Base-by-base conservation (phyloP, 2,113 vertebrate genomes). In the Eolophus roseicapilla region DNA sequence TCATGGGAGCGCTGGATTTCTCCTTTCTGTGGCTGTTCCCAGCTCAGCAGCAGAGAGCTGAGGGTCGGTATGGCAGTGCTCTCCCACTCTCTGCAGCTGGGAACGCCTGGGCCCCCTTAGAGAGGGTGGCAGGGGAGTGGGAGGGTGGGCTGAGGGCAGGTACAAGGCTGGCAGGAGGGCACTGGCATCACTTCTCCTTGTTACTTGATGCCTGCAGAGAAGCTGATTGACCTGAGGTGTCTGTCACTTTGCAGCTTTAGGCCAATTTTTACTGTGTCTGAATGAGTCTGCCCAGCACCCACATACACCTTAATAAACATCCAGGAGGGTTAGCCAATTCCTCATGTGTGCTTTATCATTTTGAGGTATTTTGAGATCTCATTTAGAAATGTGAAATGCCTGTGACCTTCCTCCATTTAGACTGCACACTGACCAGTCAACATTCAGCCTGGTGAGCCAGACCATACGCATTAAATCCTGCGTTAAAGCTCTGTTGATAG, bases 21-120 rank as follows among this genome's bases (percentile, higher is more conserved):
- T 62, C 15, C 81, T 75, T 90, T 78, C 67, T 5, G 1, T 43
- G 60, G 43, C 39, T 8, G 3, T 60, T 62, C 29, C 50, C 2
- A 1, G 31, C 33, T 25, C 7, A 1, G 31, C 29, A 53, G 47
- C 2, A 1, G 13, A 35, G 82, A 44, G 27, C 7, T 1, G 16
- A 62, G 77, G 20, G 46, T 31, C 0, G 2, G 9, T 3, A 2
- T 13, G 31, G 74, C 4, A 17, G 43, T 0, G 0, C 41, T 60
- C 0, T 0, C 24, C 35, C 25, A 41, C 35, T 70, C 69, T 37
- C 28, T 21, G 68, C 35, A 60, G 17, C 52, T 1, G 8, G 57
- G 23, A 86, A 19, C 6, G 29, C 39, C 15, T 17, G 19, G 10
- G 52, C 12, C 18, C 55, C 39, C 17, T 12, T 17, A 19, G 28